phyloP scores from a whole-genome alignment of 2,888 invertebrate species.

The Lasioglossum calceatum region DNA sequence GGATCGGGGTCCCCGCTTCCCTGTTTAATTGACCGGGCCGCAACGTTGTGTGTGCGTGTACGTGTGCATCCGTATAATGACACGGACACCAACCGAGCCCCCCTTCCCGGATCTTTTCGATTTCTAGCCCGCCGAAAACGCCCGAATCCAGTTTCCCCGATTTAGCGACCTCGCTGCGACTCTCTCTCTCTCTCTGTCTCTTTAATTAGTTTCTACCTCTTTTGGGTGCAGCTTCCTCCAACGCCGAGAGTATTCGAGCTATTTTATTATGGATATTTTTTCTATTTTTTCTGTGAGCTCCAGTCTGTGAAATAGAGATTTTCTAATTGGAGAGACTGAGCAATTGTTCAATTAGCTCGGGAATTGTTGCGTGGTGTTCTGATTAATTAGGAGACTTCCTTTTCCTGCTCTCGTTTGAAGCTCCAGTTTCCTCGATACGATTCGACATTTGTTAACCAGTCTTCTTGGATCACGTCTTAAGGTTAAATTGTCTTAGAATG shows the following conservation, averaged over 20 bases:
- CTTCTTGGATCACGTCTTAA: not conserved
- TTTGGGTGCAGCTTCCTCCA: not conserved
- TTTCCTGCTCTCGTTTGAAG: not conserved
- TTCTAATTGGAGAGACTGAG: not conserved
- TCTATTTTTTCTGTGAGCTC: not conserved
- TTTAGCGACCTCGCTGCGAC: not conserved
- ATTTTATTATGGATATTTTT: slow-evolving; percentile 1
- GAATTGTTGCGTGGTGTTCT: not conserved
- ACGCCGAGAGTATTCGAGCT: not conserved
- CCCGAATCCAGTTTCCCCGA: not conserved
- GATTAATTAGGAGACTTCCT: not conserved
- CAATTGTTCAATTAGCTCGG: not conserved
- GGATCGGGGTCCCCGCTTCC: slow-evolving; percentile 51
- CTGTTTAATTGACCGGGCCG: slow-evolving; percentile 65
- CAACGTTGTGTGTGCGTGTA: not conserved
- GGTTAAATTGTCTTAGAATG: not conserved
- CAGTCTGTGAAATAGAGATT: slow-evolving; percentile 1
- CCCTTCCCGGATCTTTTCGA: not conserved
- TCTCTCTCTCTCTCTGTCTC: not conserved
- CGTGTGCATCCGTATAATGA: slow-evolving; percentile 12
- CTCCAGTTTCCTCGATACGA: not conserved
- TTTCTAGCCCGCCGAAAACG: not conserved
- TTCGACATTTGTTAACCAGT: not conserved
- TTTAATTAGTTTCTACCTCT: not conserved
- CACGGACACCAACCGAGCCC: not conserved